Conservation (phyloP, 2,888 invertebrate genomes). For the Nephrotoma flavescens region DNA sequence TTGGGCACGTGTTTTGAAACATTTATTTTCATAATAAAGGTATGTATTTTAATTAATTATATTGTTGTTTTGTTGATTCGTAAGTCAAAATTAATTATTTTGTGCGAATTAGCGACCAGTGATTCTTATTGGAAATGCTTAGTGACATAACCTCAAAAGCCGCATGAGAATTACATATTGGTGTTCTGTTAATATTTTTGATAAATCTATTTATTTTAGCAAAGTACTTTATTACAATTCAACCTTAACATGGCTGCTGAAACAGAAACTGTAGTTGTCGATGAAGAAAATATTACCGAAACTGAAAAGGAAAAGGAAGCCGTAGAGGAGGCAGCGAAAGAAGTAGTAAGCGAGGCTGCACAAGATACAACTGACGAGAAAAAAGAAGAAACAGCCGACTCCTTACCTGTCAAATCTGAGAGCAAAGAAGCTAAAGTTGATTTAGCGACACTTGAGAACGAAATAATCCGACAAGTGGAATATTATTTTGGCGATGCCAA, state of each 20-base stretch:
- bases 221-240: not conserved
- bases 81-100: not conserved
- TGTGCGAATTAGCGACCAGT: not conserved
- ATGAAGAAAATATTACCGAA: not conserved
- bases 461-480: slow-evolving; percentile 50
- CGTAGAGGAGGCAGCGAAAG: not conserved
- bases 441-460: slow-evolving; percentile 35
- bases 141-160: not conserved
- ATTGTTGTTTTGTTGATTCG: not conserved
- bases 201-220: not conserved
- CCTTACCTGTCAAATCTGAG: not conserved
- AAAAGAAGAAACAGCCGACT: not conserved
- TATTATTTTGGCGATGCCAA: slow-evolving; percentile 76
- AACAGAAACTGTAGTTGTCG: not conserved
- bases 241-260: not conserved
- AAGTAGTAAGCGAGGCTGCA: not conserved
- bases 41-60: not conserved
- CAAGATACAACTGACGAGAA: not conserved
- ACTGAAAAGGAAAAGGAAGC: not conserved
- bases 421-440: not conserved
- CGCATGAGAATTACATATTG: not conserved
- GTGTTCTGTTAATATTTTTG: not conserved
- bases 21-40: not conserved
- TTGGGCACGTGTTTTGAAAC: not conserved
- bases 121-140: not conserved